Conservation (phyloP, 2,888 invertebrate genomes). For the Metellina segmentata region DNA sequence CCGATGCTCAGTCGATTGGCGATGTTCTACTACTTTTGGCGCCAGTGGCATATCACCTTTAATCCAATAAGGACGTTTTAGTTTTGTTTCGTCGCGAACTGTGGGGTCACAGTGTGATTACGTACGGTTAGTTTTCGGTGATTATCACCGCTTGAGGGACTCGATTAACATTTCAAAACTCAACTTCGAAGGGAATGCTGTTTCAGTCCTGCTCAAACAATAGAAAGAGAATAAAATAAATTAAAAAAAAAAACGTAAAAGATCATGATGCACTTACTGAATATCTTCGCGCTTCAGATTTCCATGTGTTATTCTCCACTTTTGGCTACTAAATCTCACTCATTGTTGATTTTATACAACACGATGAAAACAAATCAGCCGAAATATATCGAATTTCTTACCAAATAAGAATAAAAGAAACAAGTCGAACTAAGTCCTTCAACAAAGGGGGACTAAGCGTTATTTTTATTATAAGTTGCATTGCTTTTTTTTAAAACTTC, state of each 20-base stretch:
- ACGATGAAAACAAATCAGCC: too few relatives aligned
- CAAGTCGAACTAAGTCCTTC: too few relatives aligned
- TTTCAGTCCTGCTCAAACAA: constrained; percentile 3
- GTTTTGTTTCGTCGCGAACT: constrained; percentile 12
- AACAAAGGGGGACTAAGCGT: too few relatives aligned
- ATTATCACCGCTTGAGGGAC: not conserved
- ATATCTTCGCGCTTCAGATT: constrained; percentile 1
- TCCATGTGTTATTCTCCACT: not conserved
- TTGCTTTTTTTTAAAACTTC: too few relatives aligned
- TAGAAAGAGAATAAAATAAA: not conserved
- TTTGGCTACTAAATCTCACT: constrained; percentile 1
- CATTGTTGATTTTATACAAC: too few relatives aligned
- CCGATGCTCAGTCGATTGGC: constrained; percentile 58
- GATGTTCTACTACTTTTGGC: constrained; percentile 54
- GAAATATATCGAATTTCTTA: too few relatives aligned
- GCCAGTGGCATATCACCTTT: constrained; percentile 49
- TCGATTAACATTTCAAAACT: not conserved
- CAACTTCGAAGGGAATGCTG: not conserved
- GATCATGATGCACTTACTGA: not conserved
- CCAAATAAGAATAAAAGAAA: too few relatives aligned
- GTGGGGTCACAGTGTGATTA: constrained; percentile 31
- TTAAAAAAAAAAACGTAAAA: too few relatives aligned
- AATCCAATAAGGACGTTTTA: constrained; percentile 60
- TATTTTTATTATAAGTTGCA: too few relatives aligned
- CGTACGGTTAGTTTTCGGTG: constrained; percentile 37